phyloP scores from a whole-genome alignment of 2,797 vertebrate species.

The Stomatorhinus walkeri region DNA sequence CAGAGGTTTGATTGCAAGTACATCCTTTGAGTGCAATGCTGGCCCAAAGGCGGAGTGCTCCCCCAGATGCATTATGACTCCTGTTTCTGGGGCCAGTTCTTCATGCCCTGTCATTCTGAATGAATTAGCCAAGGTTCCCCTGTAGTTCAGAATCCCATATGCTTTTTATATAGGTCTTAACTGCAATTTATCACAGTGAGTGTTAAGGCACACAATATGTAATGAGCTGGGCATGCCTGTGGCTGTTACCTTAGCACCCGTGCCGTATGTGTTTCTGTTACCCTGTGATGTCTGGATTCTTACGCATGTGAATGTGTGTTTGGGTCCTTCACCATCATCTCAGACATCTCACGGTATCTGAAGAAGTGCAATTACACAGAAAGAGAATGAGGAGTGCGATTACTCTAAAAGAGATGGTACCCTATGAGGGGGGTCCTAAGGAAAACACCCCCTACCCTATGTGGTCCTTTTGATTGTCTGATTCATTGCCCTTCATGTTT shows the following conservation, averaged over 20 bases:
- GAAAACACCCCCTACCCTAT: not conserved
- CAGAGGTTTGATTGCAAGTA: too few relatives aligned
- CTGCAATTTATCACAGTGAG: conserved; percentile 15
- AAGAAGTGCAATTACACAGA: not conserved
- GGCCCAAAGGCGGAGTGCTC: too few relatives aligned
- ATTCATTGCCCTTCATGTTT: not conserved
- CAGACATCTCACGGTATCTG: not conserved
- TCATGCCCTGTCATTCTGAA: conserved; percentile 31
- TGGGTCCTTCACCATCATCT: not conserved
- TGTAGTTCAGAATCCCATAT: not conserved
- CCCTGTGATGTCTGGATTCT: not conserved
- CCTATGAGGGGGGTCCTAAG: not conserved
- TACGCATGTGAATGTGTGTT: not conserved
- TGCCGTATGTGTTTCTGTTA: not conserved
- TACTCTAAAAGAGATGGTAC: not conserved
- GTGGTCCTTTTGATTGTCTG: not conserved
- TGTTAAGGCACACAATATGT: not conserved
- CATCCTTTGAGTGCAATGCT: too few relatives aligned
- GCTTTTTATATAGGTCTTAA: not conserved
- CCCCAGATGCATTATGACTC: too few relatives aligned
- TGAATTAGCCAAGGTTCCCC: conserved; percentile 30
- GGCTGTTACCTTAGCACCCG: not conserved
- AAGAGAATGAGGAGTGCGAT: not conserved
- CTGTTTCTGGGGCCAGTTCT: conserved; percentile 7
- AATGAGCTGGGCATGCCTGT: conserved; percentile 14